Conservation (phyloP, 2,113 vertebrate species). For the Asarcornis scutulata region DNA sequence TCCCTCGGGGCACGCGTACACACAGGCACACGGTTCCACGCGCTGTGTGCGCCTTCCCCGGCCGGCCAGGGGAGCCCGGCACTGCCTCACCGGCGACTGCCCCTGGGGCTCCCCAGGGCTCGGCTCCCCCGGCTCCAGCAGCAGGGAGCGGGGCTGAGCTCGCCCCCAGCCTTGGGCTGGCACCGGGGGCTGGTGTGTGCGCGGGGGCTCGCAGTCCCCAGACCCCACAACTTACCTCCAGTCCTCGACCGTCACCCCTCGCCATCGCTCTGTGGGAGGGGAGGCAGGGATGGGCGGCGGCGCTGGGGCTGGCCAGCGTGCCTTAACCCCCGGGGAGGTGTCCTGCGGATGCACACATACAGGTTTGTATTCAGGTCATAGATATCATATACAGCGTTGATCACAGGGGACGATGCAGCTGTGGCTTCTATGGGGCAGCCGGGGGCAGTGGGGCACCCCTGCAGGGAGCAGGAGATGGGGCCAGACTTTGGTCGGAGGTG, state of each 20-base stretch:
- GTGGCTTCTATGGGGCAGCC: slow-evolving; percentile 35
- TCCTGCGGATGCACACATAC: slow-evolving; percentile 39
- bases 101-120: neutral
- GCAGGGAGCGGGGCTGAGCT: fast-evolving
- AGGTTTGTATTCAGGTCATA: slow-evolving; percentile 21
- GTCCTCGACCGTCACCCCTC: slow-evolving; percentile 11
- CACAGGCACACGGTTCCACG: neutral
- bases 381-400: neutral
- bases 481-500: slow-evolving; percentile 24
- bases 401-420: slow-evolving; percentile 26
- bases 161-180: neutral
- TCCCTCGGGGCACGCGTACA: neutral
- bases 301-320: neutral
- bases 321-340: neutral
- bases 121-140: neutral
- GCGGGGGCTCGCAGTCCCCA: neutral
- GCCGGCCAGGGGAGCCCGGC: neutral
- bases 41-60: neutral
- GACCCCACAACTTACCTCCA: slow-evolving; percentile 49
- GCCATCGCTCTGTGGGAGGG: slow-evolving; percentile 28
- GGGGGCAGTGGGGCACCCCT: neutral
- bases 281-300: neutral
- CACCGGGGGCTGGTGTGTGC: neutral
- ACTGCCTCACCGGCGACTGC: neutral
- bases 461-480: neutral